These are phyloP conservation scores for Squalus acanthias DNA, from an alignment of 2,797 vertebrate genomes.

Conservation along the genomic window DNA sequence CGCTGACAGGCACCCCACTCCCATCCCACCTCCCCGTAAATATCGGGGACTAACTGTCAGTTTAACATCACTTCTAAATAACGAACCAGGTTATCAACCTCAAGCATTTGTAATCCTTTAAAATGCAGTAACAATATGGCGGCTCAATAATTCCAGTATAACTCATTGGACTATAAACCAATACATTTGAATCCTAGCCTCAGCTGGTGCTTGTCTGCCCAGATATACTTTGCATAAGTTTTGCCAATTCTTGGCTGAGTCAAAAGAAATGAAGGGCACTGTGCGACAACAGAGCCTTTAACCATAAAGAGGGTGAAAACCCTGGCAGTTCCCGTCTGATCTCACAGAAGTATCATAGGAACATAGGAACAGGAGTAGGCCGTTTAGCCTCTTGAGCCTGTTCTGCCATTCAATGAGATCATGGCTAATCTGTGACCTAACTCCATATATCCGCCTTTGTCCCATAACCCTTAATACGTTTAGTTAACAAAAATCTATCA, in stretches of 20 bases:
- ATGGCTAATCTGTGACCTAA: too few relatives aligned
- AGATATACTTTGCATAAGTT: not conserved
- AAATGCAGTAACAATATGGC: not conserved
- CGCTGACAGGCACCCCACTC: not conserved
- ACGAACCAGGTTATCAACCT: not conserved
- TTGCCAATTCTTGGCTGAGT: not conserved
- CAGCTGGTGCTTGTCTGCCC: not conserved
- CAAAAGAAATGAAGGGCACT: not conserved
- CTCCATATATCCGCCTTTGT: too few relatives aligned
- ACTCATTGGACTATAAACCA: not conserved
- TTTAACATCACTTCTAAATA: not conserved
- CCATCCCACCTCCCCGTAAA: not conserved
- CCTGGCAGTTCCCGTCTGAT: not conserved
- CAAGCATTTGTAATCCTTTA: not conserved
- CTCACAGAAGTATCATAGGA: not conserved
- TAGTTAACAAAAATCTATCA: too few relatives aligned
- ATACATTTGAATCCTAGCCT: not conserved
- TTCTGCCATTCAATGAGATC: too few relatives aligned
- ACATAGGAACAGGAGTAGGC: too few relatives aligned
- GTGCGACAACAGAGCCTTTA: not conserved
- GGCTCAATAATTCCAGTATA: not conserved
- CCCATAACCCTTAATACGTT: too few relatives aligned
- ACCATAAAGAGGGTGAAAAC: not conserved
- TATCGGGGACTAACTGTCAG: not conserved
- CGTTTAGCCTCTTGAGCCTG: too few relatives aligned